Percentiles rank a stretch among this genome's conserved stretches.
phyloP scores from a whole-genome alignment of 2,113 vertebrate genomes.

The Chrysochloris asiatica region DNA sequence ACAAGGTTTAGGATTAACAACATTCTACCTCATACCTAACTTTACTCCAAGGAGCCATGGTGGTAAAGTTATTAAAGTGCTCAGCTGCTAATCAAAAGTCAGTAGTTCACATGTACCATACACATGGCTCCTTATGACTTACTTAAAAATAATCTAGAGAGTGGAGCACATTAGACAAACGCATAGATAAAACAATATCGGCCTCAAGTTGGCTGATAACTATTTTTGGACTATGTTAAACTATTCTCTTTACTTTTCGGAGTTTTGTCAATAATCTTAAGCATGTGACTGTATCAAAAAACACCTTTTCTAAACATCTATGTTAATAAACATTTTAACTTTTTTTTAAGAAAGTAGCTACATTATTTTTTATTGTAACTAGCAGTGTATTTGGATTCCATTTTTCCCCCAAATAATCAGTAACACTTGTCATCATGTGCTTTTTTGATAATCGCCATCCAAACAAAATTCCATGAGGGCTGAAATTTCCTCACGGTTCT shows the following conservation, averaged over 20 bases:
- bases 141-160: constrained; percentile 12
- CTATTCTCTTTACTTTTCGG: not conserved
- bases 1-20: not conserved
- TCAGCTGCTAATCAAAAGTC: no score
- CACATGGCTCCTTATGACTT: not conserved
- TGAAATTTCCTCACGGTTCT: no score
- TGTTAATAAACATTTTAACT: not conserved
- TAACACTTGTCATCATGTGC: no score
- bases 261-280: constrained; percentile 6
- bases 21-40: not conserved
- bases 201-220: not conserved
- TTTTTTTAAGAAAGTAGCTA: no score
- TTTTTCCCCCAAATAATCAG: no score
- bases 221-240: not conserved
- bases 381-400: no score
- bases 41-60: not conserved
- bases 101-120: no score
- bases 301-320: constrained; percentile 19
- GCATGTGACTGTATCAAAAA: not conserved
- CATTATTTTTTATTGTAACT: no score
- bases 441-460: no score
- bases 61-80: no score
- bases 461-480: no score
- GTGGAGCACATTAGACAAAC: not conserved
- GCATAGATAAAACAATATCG: not conserved